These are phyloP conservation scores for Dione juno DNA, from an alignment of 2,888 invertebrate genomes.

Conservation along the genomic window DNA sequence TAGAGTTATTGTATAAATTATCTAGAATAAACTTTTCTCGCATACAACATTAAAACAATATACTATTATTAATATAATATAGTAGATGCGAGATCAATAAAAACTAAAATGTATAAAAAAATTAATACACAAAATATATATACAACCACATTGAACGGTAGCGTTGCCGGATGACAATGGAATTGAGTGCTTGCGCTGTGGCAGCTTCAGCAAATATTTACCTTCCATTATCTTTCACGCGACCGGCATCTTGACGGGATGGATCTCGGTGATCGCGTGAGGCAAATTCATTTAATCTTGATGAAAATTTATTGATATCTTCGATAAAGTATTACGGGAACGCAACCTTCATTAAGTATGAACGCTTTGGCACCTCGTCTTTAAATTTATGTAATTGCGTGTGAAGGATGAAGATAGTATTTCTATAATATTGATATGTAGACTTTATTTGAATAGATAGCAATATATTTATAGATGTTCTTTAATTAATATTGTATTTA, in stretches of 20 bases:
- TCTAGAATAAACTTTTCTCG: too few species aligned
- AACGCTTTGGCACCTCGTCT: conserved; percentile 37
- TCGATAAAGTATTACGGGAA: conserved; percentile 41
- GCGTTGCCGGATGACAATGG: conserved; percentile 38
- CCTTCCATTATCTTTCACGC: conserved; percentile 66
- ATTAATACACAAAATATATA: conserved; percentile 44
- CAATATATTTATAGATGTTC: neutral
- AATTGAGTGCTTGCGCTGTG: conserved; percentile 47
- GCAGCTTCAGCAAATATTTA: conserved; percentile 65
- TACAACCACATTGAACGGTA: conserved; percentile 4
- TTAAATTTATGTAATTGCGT: conserved; percentile 40
- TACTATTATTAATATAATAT: too few species aligned
- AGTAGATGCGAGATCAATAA: neutral
- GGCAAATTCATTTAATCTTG: conserved; percentile 43
- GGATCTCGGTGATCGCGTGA: conserved; percentile 42
- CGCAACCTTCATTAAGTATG: conserved; percentile 42
- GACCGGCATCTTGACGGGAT: conserved; percentile 46
- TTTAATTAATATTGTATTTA: conserved; percentile 17
- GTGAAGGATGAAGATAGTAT: conserved; percentile 29
- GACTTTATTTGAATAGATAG: conserved; percentile 17
- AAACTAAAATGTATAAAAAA: neutral
- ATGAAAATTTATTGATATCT: conserved; percentile 47
- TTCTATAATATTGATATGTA: conserved; percentile 13
- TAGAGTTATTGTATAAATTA: too few species aligned
- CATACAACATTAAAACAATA: too few species aligned